Base-by-base conservation (phyloP, 2,888 invertebrate species). In the Hydraecia micacea region DNA sequence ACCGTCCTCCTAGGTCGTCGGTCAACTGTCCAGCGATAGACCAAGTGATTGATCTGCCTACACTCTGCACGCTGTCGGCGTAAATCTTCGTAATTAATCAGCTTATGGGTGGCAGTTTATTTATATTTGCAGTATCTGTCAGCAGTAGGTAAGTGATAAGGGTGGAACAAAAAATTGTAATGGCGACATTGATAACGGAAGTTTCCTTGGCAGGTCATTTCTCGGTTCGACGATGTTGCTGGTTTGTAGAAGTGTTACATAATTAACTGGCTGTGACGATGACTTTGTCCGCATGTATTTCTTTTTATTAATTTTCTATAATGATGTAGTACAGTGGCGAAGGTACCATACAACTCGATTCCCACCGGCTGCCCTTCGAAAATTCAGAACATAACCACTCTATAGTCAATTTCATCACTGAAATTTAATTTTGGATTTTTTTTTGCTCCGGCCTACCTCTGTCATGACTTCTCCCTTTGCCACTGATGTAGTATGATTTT, bases 11-110 rank as follows among this genome's bases (percentile, higher is more conserved):
- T 67, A 80, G 83, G 86, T 83, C 86, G 81, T 80, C 79, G 87
- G 89, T 89, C 88, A 88, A 77, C 81, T 77, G 85, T 70, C 83
- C 58, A n/a, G n/a, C 46, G 85, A 87, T 85, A 89, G 87, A 87
- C 90, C 88, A 84, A 46, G 88, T 92, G 92, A 92, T 92, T 89
- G 91, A 92, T 92, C 81, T 76, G 77, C 72, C 80, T 63, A 80
- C 85, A 89, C 88, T 79, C 73, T 49, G 80, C 25, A 18, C 65
- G 25, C 67, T 81, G 86, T 85, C 85, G 42, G 62, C 77, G 86
- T 86, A 82, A 87, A 82, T 86, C 84, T 75, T 83, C 63, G 80
- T 86, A 86, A 88, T 86, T 86, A 89, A 88, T 85, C 86, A 89
- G 77, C 36, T 66, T 68, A 81, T 66, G 81, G 69, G 79, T 75